Percentiles rank a stretch among this genome's conserved stretches.
These are phyloP conservation scores for Conopomorpha cramerella DNA, from an alignment of 1,140 invertebrate species.

Conservation along the genomic window DNA sequence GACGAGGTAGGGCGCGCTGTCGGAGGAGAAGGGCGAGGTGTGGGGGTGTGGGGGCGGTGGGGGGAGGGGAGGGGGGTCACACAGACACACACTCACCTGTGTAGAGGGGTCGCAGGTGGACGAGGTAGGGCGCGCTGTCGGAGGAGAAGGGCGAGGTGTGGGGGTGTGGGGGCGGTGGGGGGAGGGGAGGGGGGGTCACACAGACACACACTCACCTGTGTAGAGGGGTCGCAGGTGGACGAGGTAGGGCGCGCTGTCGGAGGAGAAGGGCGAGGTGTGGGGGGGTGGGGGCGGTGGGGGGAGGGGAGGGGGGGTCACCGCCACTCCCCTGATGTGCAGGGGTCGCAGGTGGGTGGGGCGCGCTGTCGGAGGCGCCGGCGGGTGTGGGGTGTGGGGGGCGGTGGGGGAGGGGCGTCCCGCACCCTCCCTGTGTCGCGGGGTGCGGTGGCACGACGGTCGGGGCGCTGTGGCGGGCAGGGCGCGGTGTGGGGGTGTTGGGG, in stretches of 20 bases:
- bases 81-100: no score
- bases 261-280: conserved; percentile 5
- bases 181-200: neutral
- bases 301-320: neutral
- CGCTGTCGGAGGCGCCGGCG: no score
- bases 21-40: no score
- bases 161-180: neutral
- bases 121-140: conserved; percentile 1
- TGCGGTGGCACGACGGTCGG: no score
- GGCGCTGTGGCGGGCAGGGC: no score
- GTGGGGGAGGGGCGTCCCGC: conserved; percentile 21
- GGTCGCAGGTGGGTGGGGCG: conserved; percentile 40
- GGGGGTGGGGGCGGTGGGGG: neutral
- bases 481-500: no score
- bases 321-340: conserved; percentile 7
- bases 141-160: neutral
- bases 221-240: conserved; percentile 29
- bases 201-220: conserved; percentile 1
- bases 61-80: no score
- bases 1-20: no score
- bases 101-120: conserved; percentile 3
- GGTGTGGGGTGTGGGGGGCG: no score
- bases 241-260: conserved; percentile 29
- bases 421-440: no score
- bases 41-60: no score